Percentiles rank a stretch among this genome's conserved stretches.
These are phyloP conservation scores for Muntiacus reevesi DNA, from an alignment of 2,113 vertebrate species.

Conservation along the genomic window DNA sequence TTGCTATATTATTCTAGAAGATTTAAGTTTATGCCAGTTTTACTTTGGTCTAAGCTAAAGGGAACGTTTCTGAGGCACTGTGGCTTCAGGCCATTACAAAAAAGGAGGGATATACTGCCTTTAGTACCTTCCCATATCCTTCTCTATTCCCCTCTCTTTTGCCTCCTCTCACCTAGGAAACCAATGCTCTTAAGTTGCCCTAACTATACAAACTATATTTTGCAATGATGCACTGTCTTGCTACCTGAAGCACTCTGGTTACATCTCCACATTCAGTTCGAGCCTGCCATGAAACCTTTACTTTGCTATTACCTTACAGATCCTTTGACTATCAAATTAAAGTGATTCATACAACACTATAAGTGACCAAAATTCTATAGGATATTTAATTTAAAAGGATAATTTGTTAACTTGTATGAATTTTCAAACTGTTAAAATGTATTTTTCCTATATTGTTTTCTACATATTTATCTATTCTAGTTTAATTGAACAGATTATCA, in stretches of 20 bases:
- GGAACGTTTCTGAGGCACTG: not conserved
- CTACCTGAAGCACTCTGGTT: not conserved
- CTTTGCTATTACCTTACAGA: not conserved
- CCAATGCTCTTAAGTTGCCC: not conserved
- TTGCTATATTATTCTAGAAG: not conserved
- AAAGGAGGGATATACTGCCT: not conserved
- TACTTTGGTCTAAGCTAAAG: not conserved
- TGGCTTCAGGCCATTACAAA: not conserved
- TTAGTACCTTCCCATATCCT: not conserved
- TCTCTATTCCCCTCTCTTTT: not conserved
- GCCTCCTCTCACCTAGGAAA: not conserved
- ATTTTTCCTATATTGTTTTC: not conserved
- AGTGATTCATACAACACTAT: not conserved
- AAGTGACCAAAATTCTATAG: not conserved
- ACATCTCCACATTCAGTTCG: not conserved
- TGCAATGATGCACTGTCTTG: not conserved
- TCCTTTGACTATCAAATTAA: not conserved
- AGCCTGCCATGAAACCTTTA: not conserved
- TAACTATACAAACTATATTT: not conserved
- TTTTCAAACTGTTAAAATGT: conserved; percentile 18
- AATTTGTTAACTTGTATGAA: not conserved
- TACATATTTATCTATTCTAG: not conserved
- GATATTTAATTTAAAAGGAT: conserved; percentile 1
- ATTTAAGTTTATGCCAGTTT: not conserved
- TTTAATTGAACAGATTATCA: not conserved